phyloP scores from a whole-genome alignment of 2,797 vertebrate genomes.

The Bothrops alternatus region DNA sequence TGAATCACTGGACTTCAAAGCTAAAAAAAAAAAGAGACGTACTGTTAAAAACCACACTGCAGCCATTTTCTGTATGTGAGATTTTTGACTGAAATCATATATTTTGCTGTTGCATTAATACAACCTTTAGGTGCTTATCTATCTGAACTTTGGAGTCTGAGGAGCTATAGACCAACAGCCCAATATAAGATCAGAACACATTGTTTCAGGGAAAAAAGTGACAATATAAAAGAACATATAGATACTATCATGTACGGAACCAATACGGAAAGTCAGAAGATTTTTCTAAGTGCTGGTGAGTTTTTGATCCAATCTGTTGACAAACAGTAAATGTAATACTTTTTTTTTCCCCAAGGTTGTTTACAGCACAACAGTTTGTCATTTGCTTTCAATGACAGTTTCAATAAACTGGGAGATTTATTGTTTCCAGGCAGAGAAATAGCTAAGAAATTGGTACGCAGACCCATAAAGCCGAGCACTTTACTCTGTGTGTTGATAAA shows the following conservation, averaged over 20 bases:
- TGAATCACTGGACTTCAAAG: not conserved
- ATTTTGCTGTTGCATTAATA: not conserved
- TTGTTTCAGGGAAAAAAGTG: not conserved
- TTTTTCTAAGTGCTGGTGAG: not conserved
- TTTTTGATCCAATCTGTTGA: not conserved
- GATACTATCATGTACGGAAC: not conserved
- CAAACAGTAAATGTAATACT: not conserved
- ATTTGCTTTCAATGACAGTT: not conserved
- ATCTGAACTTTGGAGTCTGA: not conserved
- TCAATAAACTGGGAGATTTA: not conserved
- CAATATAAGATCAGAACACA: not conserved
- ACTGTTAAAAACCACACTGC: not conserved
- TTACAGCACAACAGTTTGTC: not conserved
- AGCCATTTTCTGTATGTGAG: not conserved
- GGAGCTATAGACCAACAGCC: not conserved
- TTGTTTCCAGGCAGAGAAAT: not conserved
- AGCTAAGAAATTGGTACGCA: not conserved
- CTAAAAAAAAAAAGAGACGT: not conserved
- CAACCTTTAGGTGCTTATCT: not conserved
- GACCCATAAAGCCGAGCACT: not conserved
- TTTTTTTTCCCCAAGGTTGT: not conserved
- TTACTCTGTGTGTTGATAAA: not conserved
- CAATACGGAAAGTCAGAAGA: not conserved
- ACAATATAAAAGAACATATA: not conserved
- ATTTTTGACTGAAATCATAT: not conserved